These are phyloP conservation scores for Fragum whitleyi DNA, from an alignment of 2,888 invertebrate genomes.

Conservation along the genomic window DNA sequence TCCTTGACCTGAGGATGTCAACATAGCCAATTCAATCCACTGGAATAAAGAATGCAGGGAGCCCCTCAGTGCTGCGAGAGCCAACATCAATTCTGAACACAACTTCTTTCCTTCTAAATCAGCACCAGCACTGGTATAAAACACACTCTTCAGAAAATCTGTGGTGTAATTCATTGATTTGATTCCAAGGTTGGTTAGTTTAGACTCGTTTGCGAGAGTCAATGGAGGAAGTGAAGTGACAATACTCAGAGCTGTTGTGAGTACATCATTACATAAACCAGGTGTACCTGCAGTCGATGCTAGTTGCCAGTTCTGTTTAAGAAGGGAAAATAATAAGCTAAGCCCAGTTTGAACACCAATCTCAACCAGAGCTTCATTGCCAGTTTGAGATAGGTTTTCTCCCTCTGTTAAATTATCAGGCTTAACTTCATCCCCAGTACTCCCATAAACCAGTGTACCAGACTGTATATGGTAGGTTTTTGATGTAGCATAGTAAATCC, in stretches of 20 bases:
- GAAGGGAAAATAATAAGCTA: conserved; percentile 87
- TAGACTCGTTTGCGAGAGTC: conserved; percentile 88
- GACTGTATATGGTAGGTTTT: conserved; percentile 86
- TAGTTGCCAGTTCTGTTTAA: conserved; percentile 88
- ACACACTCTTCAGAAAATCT: conserved; percentile 86
- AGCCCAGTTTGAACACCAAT: conserved; percentile 88
- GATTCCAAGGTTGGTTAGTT: conserved; percentile 86
- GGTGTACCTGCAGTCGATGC: conserved; percentile 78
- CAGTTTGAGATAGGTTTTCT: conserved; percentile 36
- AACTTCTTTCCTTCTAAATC: conserved; percentile 85
- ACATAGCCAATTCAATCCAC: conserved; percentile 88
- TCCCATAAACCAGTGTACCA: conserved; percentile 17
- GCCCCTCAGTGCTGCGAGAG: conserved; percentile 88
- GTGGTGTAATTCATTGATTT: conserved; percentile 87
- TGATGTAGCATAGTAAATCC: conserved; percentile 88
- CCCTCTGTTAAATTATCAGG: neutral
- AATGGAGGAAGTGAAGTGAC: conserved; percentile 87
- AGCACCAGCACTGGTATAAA: conserved; percentile 86
- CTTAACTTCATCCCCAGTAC: conserved; percentile 40
- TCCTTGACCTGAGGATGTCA: conserved; percentile 74
- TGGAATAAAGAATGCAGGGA: conserved; percentile 88
- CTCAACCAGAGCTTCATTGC: conserved; percentile 87
- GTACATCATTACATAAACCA: conserved; percentile 88
- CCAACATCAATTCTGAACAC: conserved; percentile 87
- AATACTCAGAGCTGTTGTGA: conserved; percentile 87